Conservation (phyloP, 2,113 vertebrate genomes). For the Myrmecobius fasciatus region DNA sequence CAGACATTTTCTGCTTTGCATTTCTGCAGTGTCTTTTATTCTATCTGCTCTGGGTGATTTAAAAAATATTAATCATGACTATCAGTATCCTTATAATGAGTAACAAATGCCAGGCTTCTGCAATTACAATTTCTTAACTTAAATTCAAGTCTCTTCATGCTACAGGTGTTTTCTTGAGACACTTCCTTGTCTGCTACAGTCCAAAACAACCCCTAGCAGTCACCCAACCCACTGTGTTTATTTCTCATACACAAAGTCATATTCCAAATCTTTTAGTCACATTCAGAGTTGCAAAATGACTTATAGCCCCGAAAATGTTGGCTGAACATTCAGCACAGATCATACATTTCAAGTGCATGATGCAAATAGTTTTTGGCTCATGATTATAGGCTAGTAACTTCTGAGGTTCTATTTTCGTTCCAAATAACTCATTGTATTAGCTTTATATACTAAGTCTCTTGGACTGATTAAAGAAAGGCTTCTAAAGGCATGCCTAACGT, state of each 20-base stretch:
- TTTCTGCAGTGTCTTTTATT: slow-evolving; percentile 19
- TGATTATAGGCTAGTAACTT: slow-evolving; percentile 54
- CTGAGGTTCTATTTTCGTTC: slow-evolving; percentile 36
- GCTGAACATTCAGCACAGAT: slow-evolving; percentile 68
- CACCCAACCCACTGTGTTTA: neutral
- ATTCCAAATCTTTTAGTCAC: slow-evolving; percentile 57
- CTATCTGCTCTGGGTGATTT: slow-evolving; percentile 52
- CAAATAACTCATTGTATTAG: slow-evolving; percentile 61
- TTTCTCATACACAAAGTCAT: slow-evolving; percentile 19
- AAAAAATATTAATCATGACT: slow-evolving; percentile 29
- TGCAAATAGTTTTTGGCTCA: slow-evolving; percentile 65
- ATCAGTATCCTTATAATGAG: neutral
- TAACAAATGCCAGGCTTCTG: slow-evolving; percentile 16
- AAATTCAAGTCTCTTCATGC: slow-evolving; percentile 4
- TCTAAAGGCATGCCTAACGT: slow-evolving; percentile 22
- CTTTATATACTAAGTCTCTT: slow-evolving; percentile 47
- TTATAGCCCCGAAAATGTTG: slow-evolving; percentile 65
- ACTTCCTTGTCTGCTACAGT: neutral
- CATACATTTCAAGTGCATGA: slow-evolving; percentile 68
- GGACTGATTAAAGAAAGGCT: slow-evolving; percentile 52
- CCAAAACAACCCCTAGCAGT: neutral
- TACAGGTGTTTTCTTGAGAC: neutral
- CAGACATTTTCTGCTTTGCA: neutral
- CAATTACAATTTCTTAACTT: neutral
- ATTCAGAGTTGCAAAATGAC: slow-evolving; percentile 70